phyloP scores from a whole-genome alignment of 2,888 invertebrate genomes.

The Pterostichus niger region DNA sequence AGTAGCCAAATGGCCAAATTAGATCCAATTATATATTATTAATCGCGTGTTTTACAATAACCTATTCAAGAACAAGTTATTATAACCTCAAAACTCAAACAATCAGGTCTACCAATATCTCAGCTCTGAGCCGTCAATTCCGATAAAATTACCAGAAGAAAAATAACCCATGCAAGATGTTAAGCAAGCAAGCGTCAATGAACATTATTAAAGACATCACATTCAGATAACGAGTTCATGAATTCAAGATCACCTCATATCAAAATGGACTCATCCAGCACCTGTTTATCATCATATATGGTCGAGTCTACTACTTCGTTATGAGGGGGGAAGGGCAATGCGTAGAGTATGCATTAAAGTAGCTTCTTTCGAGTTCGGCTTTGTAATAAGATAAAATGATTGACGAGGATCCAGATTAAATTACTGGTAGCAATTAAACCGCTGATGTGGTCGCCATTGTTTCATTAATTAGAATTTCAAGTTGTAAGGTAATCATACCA shows the following conservation, averaged over 20 bases:
- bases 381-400: constrained; percentile 64
- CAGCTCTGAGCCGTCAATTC: not conserved
- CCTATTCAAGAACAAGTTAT: too few species aligned
- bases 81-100: too few species aligned
- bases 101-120: too few species aligned
- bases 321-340: not conserved
- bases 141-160: constrained; percentile 16
- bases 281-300: constrained; percentile 41
- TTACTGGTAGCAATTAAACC: constrained; percentile 64
- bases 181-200: constrained; percentile 36
- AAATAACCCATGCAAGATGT: constrained; percentile 28
- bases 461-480: constrained; percentile 62
- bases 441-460: constrained; percentile 57
- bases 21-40: not conserved
- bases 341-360: not conserved
- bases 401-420: constrained; percentile 63
- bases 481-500: constrained; percentile 50
- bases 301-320: constrained; percentile 4
- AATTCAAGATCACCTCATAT: constrained; percentile 8
- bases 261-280: constrained; percentile 42
- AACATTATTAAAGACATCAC: constrained; percentile 46
- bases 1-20: not conserved
- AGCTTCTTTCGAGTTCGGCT: constrained; percentile 42
- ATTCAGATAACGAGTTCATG: constrained; percentile 43
- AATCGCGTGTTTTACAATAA: too few species aligned